Percentiles rank a stretch among this genome's conserved stretches.
phyloP scores from a whole-genome alignment of 2,888 invertebrate genomes.

The Andrena minutula region DNA sequence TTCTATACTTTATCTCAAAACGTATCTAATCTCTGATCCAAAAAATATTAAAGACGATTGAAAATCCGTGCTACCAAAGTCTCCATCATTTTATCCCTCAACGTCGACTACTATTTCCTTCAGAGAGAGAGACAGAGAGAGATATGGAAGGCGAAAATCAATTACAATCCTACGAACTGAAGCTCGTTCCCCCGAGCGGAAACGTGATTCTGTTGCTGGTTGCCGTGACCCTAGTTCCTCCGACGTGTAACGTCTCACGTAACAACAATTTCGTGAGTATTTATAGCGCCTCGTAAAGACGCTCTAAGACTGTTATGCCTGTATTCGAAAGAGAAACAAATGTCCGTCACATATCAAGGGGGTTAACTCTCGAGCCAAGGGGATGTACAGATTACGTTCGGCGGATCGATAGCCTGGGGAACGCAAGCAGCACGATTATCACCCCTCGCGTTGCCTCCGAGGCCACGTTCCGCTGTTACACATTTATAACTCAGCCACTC shows the following conservation, averaged over 20 bases:
- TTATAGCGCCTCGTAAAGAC: slow-evolving; percentile 74
- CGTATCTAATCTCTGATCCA: no score
- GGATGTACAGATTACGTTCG: slow-evolving; percentile 77
- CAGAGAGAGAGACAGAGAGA: neutral
- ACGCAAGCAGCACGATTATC: slow-evolving; percentile 58
- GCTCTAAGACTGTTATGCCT: slow-evolving; percentile 73
- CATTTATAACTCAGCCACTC: neutral
- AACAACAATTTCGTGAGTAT: slow-evolving; percentile 75
- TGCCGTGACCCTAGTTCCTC: slow-evolving; percentile 8
- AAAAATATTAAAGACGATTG: no score
- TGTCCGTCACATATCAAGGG: slow-evolving; percentile 82
- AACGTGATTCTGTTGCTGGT: slow-evolving; percentile 1
- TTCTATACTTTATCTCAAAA: no score
- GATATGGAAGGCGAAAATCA: slow-evolving; percentile 7
- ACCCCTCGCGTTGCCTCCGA: slow-evolving; percentile 30
- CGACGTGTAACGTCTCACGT: slow-evolving; percentile 47
- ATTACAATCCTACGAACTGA: neutral
- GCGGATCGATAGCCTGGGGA: slow-evolving; percentile 74
- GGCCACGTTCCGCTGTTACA: slow-evolving; percentile 30
- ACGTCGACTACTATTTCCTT: neutral
- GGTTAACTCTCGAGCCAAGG: slow-evolving; percentile 73
- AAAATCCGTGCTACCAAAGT: neutral
- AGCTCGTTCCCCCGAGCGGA: neutral
- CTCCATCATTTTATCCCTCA: neutral
- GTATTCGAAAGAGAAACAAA: slow-evolving; percentile 81